phyloP scores from a whole-genome alignment of 37 sponge, comb jelly and placozoan genomes.

The Ianthella basta region DNA sequence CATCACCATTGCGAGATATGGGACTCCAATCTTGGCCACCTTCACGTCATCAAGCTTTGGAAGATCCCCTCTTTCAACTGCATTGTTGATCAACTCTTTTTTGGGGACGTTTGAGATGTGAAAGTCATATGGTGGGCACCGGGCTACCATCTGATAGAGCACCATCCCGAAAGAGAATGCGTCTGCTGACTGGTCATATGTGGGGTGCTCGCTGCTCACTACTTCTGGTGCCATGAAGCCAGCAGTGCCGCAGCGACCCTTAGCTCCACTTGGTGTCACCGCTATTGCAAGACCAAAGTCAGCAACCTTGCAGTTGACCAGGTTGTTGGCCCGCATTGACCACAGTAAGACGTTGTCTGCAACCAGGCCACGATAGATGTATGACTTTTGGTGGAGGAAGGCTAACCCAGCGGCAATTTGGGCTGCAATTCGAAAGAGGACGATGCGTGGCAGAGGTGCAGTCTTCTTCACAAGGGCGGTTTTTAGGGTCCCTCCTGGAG shows the following conservation, averaged over 20 bases:
- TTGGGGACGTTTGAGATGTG: not conserved
- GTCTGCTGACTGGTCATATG: constrained; percentile 78
- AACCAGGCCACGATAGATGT: constrained; percentile 89
- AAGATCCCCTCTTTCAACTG: constrained; percentile 49
- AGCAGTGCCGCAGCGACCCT: constrained; percentile 76
- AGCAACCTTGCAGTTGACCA: constrained; percentile 84
- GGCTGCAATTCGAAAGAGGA: constrained; percentile 73
- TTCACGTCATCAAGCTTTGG: constrained; percentile 59
- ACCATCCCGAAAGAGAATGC: constrained; percentile 84
- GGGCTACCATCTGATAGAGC: constrained; percentile 81
- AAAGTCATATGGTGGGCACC: constrained; percentile 64
- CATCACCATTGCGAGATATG: constrained; percentile 73
- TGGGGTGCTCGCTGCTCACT: constrained; percentile 34
- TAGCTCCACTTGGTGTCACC: constrained; percentile 66
- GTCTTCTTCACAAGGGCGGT: constrained; percentile 61
- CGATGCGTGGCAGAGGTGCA: constrained; percentile 60
- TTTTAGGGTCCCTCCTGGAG: constrained; percentile 81
- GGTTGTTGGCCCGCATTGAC: constrained; percentile 78
- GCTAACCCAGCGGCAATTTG: constrained; percentile 82
- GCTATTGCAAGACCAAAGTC: constrained; percentile 84
- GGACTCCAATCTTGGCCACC: constrained; percentile 39
- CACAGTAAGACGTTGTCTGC: constrained; percentile 88
- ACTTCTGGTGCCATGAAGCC: constrained; percentile 92
- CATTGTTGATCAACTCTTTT: constrained; percentile 35
- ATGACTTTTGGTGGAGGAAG: constrained; percentile 73